Evolutionary conservation across 2,113 vertebrate species (phyloP).

Genomic region (Etheostoma cragini): DNA sequence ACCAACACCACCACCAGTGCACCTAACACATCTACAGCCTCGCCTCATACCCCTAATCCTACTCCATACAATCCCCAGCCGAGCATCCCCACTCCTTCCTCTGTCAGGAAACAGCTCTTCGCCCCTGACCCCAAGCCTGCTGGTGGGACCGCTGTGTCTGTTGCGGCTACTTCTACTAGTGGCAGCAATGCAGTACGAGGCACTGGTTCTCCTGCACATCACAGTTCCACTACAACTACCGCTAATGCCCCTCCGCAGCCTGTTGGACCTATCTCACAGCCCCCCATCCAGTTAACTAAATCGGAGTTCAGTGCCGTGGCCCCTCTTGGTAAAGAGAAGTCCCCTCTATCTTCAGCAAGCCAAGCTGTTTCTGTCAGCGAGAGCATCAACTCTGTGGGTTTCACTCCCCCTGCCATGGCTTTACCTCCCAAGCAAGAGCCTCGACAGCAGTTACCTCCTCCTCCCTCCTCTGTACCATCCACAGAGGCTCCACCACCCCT

Average conservation of each 20-base stretch:
- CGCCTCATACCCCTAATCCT: constrained; percentile 79
- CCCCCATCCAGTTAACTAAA: constrained; percentile 76
- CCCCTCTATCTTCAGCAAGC: constrained; percentile 58
- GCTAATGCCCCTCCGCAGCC: constrained; percentile 84
- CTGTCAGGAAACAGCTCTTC: constrained; percentile 95
- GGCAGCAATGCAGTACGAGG: constrained; percentile 69
- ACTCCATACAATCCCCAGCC: constrained; percentile 85
- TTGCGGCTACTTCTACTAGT: constrained; percentile 83
- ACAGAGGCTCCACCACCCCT: constrained; percentile 71
- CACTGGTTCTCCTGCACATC: constrained; percentile 77
- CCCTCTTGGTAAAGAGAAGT: constrained; percentile 89
- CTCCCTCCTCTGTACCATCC: constrained; percentile 83
- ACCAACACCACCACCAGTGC: constrained; percentile 70
- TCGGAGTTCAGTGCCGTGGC: constrained; percentile 84
- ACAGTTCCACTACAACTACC: constrained; percentile 73
- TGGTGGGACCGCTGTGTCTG: constrained; percentile 76
- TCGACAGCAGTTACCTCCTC: constrained; percentile 85
- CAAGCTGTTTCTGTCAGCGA: constrained; percentile 66
- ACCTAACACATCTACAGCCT: constrained; percentile 78
- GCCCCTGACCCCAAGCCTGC: constrained; percentile 87
- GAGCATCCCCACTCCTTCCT: constrained; percentile 90
- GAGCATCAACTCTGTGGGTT: constrained; percentile 77
- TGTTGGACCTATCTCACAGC: constrained; percentile 77
- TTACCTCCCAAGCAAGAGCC: constrained; percentile 82
- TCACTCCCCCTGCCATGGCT: constrained; percentile 75